These are phyloP conservation scores for Varecia variegata DNA, from an alignment of 2,797 vertebrate species.

Conservation along the genomic window DNA sequence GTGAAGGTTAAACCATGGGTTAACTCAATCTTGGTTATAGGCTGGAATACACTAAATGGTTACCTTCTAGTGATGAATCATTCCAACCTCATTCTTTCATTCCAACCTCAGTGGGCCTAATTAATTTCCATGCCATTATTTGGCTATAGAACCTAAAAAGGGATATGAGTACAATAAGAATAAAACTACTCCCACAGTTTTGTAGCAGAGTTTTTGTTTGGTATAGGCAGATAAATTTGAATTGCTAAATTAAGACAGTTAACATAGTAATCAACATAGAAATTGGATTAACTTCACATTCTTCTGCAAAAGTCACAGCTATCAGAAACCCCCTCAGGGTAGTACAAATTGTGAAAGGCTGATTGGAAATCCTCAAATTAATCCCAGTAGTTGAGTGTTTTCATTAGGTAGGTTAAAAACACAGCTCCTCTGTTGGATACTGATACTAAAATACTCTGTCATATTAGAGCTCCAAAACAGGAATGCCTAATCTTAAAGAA, in stretches of 20 bases:
- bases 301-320: slow-evolving; percentile 63
- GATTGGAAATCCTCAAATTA: slow-evolving; percentile 71
- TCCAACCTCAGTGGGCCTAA: slow-evolving; percentile 61
- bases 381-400: slow-evolving; percentile 59
- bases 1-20: background rate
- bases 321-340: slow-evolving; percentile 60
- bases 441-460: slow-evolving; percentile 31
- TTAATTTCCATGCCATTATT: slow-evolving; percentile 63
- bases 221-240: slow-evolving; percentile 63
- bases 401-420: slow-evolving; percentile 63
- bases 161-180: slow-evolving; percentile 26
- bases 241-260: slow-evolving; percentile 66
- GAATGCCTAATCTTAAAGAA: background rate
- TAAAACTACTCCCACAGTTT: slow-evolving; percentile 50
- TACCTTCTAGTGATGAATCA: slow-evolving; percentile 52
- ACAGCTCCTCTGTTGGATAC: slow-evolving; percentile 17
- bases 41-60: background rate
- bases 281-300: slow-evolving; percentile 71
- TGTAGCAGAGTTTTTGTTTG: slow-evolving; percentile 39
- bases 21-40: slow-evolving; percentile 5
- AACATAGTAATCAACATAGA: slow-evolving; percentile 67
- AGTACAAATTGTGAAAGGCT: slow-evolving; percentile 63
- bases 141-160: slow-evolving; percentile 37
- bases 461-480: slow-evolving; percentile 18
- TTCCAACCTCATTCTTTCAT: slow-evolving; percentile 54